phyloP scores from a whole-genome alignment of 2,113 vertebrate genomes.

The Lutjanus erythropterus region DNA sequence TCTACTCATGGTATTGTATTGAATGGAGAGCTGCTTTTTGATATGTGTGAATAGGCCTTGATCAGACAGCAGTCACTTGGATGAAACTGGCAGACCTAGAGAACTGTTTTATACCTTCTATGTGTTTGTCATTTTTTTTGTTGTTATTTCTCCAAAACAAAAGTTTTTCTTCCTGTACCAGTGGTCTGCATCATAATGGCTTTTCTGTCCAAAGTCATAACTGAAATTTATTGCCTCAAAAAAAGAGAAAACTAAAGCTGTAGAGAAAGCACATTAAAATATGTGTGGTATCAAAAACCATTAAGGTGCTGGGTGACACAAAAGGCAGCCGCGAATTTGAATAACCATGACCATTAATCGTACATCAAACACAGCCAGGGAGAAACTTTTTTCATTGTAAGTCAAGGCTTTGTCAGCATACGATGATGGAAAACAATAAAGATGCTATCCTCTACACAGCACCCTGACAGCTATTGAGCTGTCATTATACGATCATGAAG shows the following conservation, averaged over 20 bases:
- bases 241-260: constrained; percentile 13
- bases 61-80: constrained; percentile 50
- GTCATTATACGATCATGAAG: constrained; percentile 80
- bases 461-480: constrained; percentile 76
- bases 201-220: constrained; percentile 21
- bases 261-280: constrained; percentile 31
- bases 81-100: constrained; percentile 27
- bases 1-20: constrained; percentile 46
- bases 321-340: constrained; percentile 51
- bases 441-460: constrained; percentile 73
- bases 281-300: constrained; percentile 57
- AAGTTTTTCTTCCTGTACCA: constrained; percentile 9
- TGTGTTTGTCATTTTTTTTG: not conserved
- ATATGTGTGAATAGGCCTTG: constrained; percentile 54
- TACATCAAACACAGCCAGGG: constrained; percentile 54
- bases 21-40: constrained; percentile 61
- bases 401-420: constrained; percentile 73
- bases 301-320: constrained; percentile 46
- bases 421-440: constrained; percentile 82
- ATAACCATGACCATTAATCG: constrained; percentile 58
- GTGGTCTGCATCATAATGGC: not conserved
- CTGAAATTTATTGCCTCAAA: not conserved
- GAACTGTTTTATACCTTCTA: not conserved
- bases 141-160: constrained; percentile 26
- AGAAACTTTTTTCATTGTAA: constrained; percentile 58